Percentiles rank a stretch among this genome's conserved stretches.
Conservation (phyloP, 1,140 invertebrate species). For the Papilio xuthus region DNA sequence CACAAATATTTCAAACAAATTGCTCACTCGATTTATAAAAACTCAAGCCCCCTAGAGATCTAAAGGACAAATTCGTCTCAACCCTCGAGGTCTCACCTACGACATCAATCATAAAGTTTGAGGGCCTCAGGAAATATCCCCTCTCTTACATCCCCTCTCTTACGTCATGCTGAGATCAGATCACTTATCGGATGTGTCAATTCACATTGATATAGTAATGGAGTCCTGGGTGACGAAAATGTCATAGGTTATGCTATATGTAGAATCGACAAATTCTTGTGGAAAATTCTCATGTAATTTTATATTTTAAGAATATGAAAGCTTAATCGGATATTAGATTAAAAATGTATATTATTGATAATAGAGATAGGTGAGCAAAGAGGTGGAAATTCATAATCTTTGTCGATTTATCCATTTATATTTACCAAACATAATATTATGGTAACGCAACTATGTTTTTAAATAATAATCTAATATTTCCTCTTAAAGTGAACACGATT, state of each 20-base stretch:
- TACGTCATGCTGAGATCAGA: constrained; percentile 12
- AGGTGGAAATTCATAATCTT: no score
- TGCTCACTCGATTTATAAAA: constrained; percentile 22
- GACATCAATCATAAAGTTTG: constrained; percentile 36
- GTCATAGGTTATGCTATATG: not conserved
- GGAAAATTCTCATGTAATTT: not conserved
- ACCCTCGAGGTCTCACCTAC: constrained; percentile 4
- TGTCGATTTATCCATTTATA: no score
- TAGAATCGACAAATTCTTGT: not conserved
- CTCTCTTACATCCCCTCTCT: not conserved
- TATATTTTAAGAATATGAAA: not conserved
- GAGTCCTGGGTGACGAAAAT: not conserved
- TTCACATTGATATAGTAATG: not conserved
- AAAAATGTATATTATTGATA: no score
- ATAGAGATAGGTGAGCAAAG: no score
- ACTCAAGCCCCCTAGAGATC: not conserved
- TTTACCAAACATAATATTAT: no score
- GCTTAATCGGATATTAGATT: no score
- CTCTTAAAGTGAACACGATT: not conserved
- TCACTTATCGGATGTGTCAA: constrained; percentile 30
- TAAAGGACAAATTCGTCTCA: constrained; percentile 23
- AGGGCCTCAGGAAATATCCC: not conserved
- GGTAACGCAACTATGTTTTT: not conserved
- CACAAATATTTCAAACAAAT: constrained; percentile 7
- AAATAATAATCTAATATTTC: not conserved